These are phyloP conservation scores for Rhodophaea formosa DNA, from an alignment of 2,888 invertebrate genomes.

Conservation along the genomic window DNA sequence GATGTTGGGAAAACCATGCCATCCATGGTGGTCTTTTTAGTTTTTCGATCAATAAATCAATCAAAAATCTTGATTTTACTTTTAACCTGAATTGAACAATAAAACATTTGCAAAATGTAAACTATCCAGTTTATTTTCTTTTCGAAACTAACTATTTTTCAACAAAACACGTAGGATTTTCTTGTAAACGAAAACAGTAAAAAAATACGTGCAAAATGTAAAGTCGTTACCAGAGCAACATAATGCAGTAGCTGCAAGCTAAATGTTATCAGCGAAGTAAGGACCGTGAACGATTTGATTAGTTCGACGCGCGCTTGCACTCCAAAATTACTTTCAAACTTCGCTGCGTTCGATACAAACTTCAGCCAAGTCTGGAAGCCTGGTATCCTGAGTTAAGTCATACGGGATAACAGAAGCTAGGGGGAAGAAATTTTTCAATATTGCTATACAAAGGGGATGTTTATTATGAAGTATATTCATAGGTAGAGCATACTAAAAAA, in stretches of 20 bases:
- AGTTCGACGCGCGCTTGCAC: slow-evolving; percentile 75
- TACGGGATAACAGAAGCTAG: slow-evolving; percentile 13
- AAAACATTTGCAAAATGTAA: no score
- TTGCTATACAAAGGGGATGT: background rate
- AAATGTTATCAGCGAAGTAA: slow-evolving; percentile 67
- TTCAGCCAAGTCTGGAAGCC: slow-evolving; percentile 51
- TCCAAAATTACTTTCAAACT: slow-evolving; percentile 77
- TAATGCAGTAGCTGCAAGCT: slow-evolving; percentile 31
- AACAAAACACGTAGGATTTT: no score
- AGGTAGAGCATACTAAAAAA: background rate
- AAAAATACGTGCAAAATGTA: slow-evolving; percentile 24
- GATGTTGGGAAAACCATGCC: no score
- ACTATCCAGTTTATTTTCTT: no score
- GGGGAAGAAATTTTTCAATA: slow-evolving; percentile 18
- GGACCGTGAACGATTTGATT: slow-evolving; percentile 78
- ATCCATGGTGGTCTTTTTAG: no score
- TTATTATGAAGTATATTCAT: background rate
- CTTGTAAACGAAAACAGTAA: slow-evolving; percentile 9
- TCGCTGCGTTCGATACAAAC: slow-evolving; percentile 54
- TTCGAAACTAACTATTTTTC: no score
- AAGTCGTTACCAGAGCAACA: slow-evolving; percentile 57
- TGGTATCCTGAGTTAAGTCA: slow-evolving; percentile 41
- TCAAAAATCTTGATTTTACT: no score
- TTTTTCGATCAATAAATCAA: no score
- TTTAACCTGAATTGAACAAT: no score